These are phyloP conservation scores for Porites evermanni DNA, from an alignment of 92 coral and sea anemone species.

Conservation along the genomic window DNA sequence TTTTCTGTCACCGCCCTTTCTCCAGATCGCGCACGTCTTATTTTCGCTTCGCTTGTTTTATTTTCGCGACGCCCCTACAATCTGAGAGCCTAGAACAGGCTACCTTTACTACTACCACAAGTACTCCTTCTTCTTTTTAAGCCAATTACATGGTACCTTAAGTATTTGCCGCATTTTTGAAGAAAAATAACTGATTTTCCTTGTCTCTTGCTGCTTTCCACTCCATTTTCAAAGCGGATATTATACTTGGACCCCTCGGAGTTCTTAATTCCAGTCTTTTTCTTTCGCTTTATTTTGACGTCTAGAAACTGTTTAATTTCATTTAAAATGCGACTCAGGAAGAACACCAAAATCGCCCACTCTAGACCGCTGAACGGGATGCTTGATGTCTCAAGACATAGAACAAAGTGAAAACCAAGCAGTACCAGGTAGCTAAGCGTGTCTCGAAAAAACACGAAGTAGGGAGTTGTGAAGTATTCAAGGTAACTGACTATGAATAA, in stretches of 20 bases:
- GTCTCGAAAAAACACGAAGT: conserved; percentile 12
- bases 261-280: neutral
- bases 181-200: too few relatives aligned
- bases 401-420: conserved; percentile 2
- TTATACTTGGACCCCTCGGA: neutral
- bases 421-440: conserved; percentile 15
- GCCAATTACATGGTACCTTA: too few relatives aligned
- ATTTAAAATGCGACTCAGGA: neutral
- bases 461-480: conserved; percentile 25
- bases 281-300: neutral
- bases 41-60: too few relatives aligned
- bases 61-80: too few relatives aligned
- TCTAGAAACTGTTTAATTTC: neutral
- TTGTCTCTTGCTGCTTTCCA: too few relatives aligned
- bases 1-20: too few relatives aligned
- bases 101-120: too few relatives aligned
- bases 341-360: conserved; percentile 9
- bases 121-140: too few relatives aligned
- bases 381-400: conserved; percentile 8
- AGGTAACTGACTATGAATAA: neutral
- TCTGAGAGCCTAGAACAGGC: too few relatives aligned
- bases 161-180: too few relatives aligned
- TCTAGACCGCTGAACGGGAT: neutral
- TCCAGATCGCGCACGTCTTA: too few relatives aligned
- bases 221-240: too few relatives aligned